These are phyloP conservation scores for Netelia melanura DNA, from an alignment of 2,888 invertebrate genomes.

Conservation along the genomic window DNA sequence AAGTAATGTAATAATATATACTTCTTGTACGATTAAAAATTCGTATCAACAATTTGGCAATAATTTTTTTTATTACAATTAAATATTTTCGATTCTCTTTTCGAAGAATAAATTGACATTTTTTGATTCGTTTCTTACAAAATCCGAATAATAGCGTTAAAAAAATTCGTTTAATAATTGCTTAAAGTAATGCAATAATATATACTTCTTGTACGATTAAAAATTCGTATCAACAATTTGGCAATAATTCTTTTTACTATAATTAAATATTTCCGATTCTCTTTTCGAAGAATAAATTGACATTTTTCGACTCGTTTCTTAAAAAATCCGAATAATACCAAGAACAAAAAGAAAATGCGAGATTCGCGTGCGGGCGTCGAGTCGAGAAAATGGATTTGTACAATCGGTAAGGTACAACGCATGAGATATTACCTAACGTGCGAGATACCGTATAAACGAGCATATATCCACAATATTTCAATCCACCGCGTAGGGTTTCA, in stretches of 20 bases:
- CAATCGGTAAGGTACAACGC: neutral
- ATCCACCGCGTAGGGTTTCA: conserved; percentile 8
- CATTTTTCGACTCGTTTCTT: too few relatives aligned
- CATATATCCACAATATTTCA: conserved; percentile 73
- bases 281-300: neutral
- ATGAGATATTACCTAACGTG: conserved; percentile 1
- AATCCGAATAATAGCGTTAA: too few relatives aligned
- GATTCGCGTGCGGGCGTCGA: neutral
- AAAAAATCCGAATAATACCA: too few relatives aligned
- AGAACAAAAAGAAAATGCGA: neutral
- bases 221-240: neutral
- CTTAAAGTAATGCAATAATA: conserved; percentile 27
- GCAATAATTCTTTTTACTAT: neutral
- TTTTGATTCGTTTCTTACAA: too few relatives aligned
- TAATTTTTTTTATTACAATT: too few relatives aligned
- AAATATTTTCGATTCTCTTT: too few relatives aligned
- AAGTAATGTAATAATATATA: too few relatives aligned
- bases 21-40: too few relatives aligned
- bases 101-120: too few relatives aligned
- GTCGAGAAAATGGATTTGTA: neutral
- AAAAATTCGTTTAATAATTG: neutral
- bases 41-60: too few relatives aligned
- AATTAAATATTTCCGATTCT: neutral
- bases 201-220: neutral
- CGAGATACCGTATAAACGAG: conserved; percentile 8